These are phyloP conservation scores for Drosophila varians DNA, from an alignment of 1,140 invertebrate species.

Conservation along the genomic window DNA sequence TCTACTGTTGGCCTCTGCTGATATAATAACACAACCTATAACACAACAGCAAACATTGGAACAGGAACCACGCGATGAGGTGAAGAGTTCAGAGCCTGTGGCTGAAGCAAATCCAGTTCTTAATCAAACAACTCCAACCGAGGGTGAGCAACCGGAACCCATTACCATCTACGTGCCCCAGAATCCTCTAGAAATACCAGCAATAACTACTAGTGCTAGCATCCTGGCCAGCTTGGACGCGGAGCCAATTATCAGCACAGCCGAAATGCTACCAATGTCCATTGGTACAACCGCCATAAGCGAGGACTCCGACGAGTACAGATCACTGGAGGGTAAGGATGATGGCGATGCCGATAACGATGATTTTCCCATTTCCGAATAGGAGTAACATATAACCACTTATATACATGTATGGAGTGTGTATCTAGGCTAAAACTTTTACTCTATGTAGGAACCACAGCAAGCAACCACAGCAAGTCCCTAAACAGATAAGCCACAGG, in stretches of 20 bases:
- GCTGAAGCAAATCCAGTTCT: slow-evolving; percentile 14
- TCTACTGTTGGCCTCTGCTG: slow-evolving; percentile 79
- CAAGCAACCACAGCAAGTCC: slow-evolving; percentile 12
- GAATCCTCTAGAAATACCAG: slow-evolving; percentile 7
- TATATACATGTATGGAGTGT: slow-evolving; percentile 35
- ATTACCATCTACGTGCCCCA: slow-evolving; percentile 47
- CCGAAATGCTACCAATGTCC: slow-evolving; percentile 40
- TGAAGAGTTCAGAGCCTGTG: slow-evolving; percentile 16
- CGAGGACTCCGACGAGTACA: slow-evolving; percentile 83
- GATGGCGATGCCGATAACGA: slow-evolving; percentile 65
- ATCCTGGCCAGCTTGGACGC: slow-evolving; percentile 39
- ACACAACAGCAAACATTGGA: slow-evolving; percentile 51
- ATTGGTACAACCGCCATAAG: slow-evolving; percentile 58
- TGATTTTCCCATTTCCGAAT: slow-evolving; percentile 78
- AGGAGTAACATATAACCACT: slow-evolving; percentile 42
- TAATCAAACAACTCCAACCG: slow-evolving; percentile 14
- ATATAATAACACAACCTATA: slow-evolving; percentile 68
- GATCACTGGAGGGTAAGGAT: slow-evolving; percentile 79
- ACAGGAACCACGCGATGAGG: slow-evolving; percentile 18
- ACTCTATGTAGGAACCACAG: slow-evolving; percentile 57
- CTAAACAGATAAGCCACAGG: slow-evolving; percentile 26
- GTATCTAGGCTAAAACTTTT: slow-evolving; percentile 61
- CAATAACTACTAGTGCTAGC: slow-evolving; percentile 18
- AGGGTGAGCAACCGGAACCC: slow-evolving; percentile 18
- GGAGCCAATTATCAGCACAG: slow-evolving; percentile 33